phyloP scores from a whole-genome alignment of 2,888 invertebrate species.

The Bruchidius siliquastri region DNA sequence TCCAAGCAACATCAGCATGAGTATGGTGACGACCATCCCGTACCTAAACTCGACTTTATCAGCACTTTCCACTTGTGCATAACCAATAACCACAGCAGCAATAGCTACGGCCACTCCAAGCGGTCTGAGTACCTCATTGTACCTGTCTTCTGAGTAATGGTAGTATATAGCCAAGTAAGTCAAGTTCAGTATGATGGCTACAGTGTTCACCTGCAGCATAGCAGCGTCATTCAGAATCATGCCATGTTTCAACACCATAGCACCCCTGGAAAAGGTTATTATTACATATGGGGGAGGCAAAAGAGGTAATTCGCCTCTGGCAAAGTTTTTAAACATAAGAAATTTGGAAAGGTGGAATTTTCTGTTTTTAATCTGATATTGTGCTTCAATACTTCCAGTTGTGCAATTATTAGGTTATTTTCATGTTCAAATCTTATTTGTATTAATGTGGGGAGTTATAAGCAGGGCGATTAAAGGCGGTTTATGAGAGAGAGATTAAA shows the following conservation, averaged over 20 bases:
- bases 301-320: too few relatives aligned
- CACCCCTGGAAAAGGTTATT: slow-evolving; percentile 54
- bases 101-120: slow-evolving; percentile 55
- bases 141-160: slow-evolving; percentile 56
- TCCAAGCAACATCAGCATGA: slow-evolving; percentile 63
- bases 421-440: too few relatives aligned
- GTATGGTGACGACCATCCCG: slow-evolving; percentile 64
- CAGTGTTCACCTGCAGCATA: slow-evolving; percentile 74
- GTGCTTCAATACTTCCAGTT: too few relatives aligned
- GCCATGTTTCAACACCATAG: slow-evolving; percentile 73
- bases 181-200: slow-evolving; percentile 66
- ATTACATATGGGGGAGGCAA: too few relatives aligned
- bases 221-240: slow-evolving; percentile 66
- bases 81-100: slow-evolving; percentile 57
- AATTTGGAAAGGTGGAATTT: too few relatives aligned
- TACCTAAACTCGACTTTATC: slow-evolving; percentile 62
- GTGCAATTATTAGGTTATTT: too few relatives aligned
- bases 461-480: too few relatives aligned
- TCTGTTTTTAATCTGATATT: too few relatives aligned
- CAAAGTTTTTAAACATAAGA: too few relatives aligned
- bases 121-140: slow-evolving; percentile 52
- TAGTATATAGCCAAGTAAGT: slow-evolving; percentile 65
- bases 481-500: too few relatives aligned
- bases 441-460: too few relatives aligned
- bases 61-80: slow-evolving; percentile 63